Evolutionary conservation across 2,888 invertebrate genomes (phyloP), one percentile per base, ranked within the genome.

Genomic region (Dasypolia templi): DNA sequence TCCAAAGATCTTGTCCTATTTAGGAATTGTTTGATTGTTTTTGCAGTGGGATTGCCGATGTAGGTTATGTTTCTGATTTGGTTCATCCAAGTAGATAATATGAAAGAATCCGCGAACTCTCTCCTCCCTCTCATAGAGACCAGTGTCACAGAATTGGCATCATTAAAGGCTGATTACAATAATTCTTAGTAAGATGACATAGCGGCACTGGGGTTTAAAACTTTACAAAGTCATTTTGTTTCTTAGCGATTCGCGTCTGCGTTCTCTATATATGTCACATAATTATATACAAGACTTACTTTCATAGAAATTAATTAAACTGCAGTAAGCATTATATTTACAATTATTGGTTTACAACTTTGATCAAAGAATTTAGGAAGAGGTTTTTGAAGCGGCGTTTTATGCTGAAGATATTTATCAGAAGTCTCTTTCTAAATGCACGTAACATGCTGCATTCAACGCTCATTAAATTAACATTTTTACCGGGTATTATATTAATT

Each of bases 1-100:
- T 53, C 64, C 1, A 65, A 64, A 69, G 62, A 68, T 71, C 71
- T 75, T 79, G 81, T 67, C 63, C 69, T 66, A 51, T 44, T 66
- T 63, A 22, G 44, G 49, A 32, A 19, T 42, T 56, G n/a, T 67
- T 68, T 53, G 12, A 61, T 26, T n/a, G 26, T 72, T 62, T 63
- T 44, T 22, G 26, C 6, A 32, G 44, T 19, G 6, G 9, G 49
- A 51, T 44, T 58, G 26, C 5, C 3, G 32, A 22, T 12, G 32
- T 22, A 32, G 32, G 22, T 58, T 22, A 6, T 19, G 5, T 19
- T 19, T 32, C 22, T 58, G 0, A 7, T 35, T 35, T 35, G 3
- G 12, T 32, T 29, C 17, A 55, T 26, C 17, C 17, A 11, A 29
- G 1, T 9, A n/a, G n/a, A n/a, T n/a, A 19, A 19, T 2, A 22